Evolutionary conservation across 2,888 invertebrate species (phyloP).

Genomic region (Drosophila yooni): DNA sequence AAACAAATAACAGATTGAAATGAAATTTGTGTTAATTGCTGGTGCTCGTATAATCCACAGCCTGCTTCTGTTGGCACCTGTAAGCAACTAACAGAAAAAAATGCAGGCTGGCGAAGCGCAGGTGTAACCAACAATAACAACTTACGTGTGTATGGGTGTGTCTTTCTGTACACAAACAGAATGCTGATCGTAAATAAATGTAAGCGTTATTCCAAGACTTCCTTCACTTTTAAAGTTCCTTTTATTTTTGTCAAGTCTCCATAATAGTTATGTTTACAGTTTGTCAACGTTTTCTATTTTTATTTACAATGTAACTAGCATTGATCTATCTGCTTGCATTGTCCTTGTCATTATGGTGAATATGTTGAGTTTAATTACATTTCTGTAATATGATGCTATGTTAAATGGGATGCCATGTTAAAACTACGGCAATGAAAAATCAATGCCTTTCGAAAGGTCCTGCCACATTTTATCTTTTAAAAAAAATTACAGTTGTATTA

Average conservation of each 20-base stretch:
- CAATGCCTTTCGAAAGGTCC: not conserved
- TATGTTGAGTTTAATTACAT: conserved; percentile 15
- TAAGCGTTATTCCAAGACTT: not conserved
- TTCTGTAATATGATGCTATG: conserved; percentile 25
- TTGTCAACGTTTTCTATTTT: not conserved
- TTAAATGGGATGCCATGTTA: conserved; percentile 30
- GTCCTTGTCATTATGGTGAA: conserved; percentile 28
- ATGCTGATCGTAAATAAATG: not conserved
- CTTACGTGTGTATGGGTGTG: conserved; percentile 1
- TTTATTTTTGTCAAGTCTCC: not conserved
- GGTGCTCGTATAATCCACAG: not conserved
- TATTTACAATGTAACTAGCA: not conserved
- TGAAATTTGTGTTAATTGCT: not conserved
- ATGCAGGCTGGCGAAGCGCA: conserved; percentile 7
- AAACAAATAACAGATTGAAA: not conserved
- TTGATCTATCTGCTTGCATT: conserved; percentile 1
- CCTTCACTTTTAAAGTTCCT: not conserved
- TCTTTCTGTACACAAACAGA: not conserved
- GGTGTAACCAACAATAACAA: not conserved
- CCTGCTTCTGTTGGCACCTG: conserved; percentile 14
- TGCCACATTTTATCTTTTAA: not conserved
- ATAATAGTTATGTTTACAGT: not conserved
- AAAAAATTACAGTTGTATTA: not conserved
- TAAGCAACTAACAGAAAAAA: conserved; percentile 23
- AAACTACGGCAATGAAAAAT: not conserved